Base-by-base conservation (phyloP, 2,797 vertebrate genomes). In the Cirrhinus molitorella region DNA sequence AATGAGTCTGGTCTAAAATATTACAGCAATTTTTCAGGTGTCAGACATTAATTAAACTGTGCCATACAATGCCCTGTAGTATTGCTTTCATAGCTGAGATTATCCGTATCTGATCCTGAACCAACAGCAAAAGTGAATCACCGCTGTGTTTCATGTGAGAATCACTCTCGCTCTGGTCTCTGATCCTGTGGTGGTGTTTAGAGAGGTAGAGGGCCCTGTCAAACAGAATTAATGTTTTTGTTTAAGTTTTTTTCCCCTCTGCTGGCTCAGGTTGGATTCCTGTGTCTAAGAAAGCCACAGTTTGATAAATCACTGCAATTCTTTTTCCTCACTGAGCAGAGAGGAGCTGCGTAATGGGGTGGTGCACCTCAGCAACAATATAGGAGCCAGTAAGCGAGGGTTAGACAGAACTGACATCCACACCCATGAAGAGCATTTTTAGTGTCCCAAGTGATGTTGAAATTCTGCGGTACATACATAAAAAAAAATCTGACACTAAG, bases 21-120 rank as follows among this genome's bases (percentile, higher is more conserved):
- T 57, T 40, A 68, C 77, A 59, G 71, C 83, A 67, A 85, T 80
- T 75, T 78, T 83, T 83, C 65, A 70, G 61, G 43, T 70, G 85
- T 88, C 89, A 81, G 76, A 57, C 83, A 91, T 87, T 86, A 90
- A 91, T 89, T 83, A 90, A 91, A 65, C 83, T 10, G 8, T 66
- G 45, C 43, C 49, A 51, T 37, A 61, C 47, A 67, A 40, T 63
- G 87, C 80, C 79, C 73, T 23, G 45, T 37, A 47, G 65, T 59
- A 81, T 70, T 51, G 68, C 72, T 73, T 76, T 57, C 80, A 59
- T 70, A 61, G 34, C 53, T 25, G 78, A 67, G 51, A 55, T 80
- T 82, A 72, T 55, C 61, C 47, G 43, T 70, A 84, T 74, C 65
- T 70, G 67, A 57, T 66, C 43, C 51, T 47, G 40, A 63, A 85